Evolutionary conservation across 1,140 invertebrate genomes (phyloP).

Genomic region (Araneus ventricosus): DNA sequence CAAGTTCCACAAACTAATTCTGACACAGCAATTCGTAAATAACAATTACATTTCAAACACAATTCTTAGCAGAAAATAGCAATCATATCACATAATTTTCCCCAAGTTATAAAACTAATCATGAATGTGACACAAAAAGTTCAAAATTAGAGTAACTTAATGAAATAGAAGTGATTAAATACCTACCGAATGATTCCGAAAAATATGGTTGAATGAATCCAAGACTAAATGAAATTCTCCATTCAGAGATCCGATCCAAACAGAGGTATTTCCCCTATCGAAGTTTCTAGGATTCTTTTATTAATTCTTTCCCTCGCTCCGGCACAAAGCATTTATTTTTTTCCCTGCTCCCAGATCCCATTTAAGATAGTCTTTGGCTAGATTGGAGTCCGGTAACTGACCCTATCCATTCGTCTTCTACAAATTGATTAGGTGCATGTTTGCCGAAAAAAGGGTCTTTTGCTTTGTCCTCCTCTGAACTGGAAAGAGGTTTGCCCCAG

Average conservation of each 20-base stretch:
- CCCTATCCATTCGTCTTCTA: conserved; percentile 27
- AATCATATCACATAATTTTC: no score
- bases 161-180: no score
- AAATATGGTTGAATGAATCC: not conserved
- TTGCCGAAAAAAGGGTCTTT: not conserved
- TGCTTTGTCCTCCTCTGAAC: not conserved
- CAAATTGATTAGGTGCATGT: conserved; percentile 38
- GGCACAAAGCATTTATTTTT: conserved; percentile 20
- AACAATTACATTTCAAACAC: no score
- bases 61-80: no score
- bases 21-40: no score
- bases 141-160: no score
- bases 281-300: conserved; percentile 13
- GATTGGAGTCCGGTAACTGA: conserved; percentile 36
- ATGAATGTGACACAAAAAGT: no score
- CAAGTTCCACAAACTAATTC: no score
- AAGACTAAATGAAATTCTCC: not conserved
- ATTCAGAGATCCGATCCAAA: not conserved
- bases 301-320: not conserved
- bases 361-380: conserved; percentile 18
- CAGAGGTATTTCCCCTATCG: not conserved
- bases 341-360: conserved; percentile 8
- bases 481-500: not conserved
- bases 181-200: no score
- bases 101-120: no score